Conservation (phyloP, 2,113 vertebrate species). For the Dasyprocta punctata region DNA sequence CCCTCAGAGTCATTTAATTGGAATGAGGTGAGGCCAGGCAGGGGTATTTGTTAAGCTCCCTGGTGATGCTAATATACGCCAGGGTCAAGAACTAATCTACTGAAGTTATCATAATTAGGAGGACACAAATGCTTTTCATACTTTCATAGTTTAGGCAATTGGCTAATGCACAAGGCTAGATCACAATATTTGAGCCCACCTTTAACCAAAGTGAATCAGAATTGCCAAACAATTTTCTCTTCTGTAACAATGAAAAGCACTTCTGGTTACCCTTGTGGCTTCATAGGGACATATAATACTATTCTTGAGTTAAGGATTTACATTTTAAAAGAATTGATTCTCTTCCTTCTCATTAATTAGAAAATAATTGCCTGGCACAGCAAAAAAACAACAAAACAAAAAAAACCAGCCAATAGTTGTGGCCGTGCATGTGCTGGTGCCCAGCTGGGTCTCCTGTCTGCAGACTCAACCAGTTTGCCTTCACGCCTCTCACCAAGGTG, state of each 20-base stretch:
- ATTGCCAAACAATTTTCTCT: neutral
- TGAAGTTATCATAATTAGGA: neutral
- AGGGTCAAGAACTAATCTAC: neutral
- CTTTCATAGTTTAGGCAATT: neutral
- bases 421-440: neutral
- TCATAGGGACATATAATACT: neutral
- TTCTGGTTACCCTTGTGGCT: neutral
- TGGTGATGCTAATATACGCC: neutral
- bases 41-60: neutral
- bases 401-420: neutral
- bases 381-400: neutral
- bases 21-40: neutral
- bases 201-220: neutral
- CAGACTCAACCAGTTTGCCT: neutral
- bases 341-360: conserved; percentile 14
- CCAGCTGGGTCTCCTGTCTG: neutral
- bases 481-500: neutral
- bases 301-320: neutral
- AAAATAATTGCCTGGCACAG: neutral
- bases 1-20: neutral
- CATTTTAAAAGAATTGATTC: neutral
- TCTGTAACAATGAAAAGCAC: neutral
- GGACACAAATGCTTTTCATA: neutral
- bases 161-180: neutral
- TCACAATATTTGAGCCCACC: neutral